A percentile compares a stretch with the other conserved stretches of the same genome.
These are phyloP conservation scores for Mastigias papua DNA, from an alignment of 30 jellyfish, hydroid and myxozoan species.

Conservation along the genomic window DNA sequence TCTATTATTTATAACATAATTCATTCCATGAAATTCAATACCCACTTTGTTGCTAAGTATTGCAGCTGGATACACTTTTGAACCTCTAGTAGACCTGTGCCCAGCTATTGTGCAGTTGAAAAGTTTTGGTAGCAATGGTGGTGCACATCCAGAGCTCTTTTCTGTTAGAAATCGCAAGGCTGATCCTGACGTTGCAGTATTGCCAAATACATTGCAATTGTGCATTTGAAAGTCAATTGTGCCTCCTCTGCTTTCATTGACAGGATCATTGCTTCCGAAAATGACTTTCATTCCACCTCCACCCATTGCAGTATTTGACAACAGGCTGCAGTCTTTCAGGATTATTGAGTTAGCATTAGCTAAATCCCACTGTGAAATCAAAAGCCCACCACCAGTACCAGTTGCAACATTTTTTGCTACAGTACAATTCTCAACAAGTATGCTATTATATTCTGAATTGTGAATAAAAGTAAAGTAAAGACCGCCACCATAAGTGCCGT, in stretches of 20 bases:
- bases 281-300: slow-evolving; percentile 76
- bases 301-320: slow-evolving; percentile 53
- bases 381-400: slow-evolving; percentile 65
- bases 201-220: slow-evolving; percentile 18
- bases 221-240: slow-evolving; percentile 39
- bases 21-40: no score
- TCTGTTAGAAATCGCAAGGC: slow-evolving; percentile 60
- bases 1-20: background rate
- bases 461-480: no score
- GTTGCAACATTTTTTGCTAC: slow-evolving; percentile 43
- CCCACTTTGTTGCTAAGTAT: no score
- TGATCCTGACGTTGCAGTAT: slow-evolving; percentile 70
- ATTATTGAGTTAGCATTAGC: slow-evolving; percentile 33
- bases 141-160: slow-evolving; percentile 22
- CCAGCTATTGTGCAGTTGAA: slow-evolving; percentile 9
- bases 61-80: slow-evolving; percentile 76
- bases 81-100: slow-evolving; percentile 43
- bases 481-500: slow-evolving; percentile 81
- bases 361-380: slow-evolving; percentile 67
- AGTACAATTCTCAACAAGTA: no score
- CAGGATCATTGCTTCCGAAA: slow-evolving; percentile 50
- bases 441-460: slow-evolving; percentile 33
- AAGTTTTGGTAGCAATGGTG: slow-evolving; percentile 56
- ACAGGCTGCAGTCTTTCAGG: slow-evolving; percentile 12
- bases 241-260: slow-evolving; percentile 44